Conservation (phyloP, 2,113 vertebrate species). For the Semicossyphus pulcher region DNA sequence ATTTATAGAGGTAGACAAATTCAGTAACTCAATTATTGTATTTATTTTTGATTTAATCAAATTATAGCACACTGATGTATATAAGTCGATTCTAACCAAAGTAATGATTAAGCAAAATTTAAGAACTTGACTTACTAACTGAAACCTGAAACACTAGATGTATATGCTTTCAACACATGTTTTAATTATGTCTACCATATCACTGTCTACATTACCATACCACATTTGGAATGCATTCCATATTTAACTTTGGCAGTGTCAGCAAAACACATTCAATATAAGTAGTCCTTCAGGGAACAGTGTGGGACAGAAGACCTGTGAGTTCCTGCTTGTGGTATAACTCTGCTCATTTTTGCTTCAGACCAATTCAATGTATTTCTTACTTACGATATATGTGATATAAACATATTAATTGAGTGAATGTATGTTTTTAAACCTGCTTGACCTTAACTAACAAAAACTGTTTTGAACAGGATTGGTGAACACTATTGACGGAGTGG, state of each 20-base stretch:
- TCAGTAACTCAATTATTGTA: too few relatives aligned
- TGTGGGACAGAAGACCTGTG: background rate
- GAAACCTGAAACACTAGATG: slow-evolving; percentile 45
- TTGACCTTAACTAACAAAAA: background rate
- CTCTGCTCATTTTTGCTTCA: too few relatives aligned
- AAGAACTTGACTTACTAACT: slow-evolving; percentile 4
- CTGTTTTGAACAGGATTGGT: background rate
- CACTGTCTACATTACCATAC: slow-evolving; percentile 49
- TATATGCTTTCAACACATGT: slow-evolving; percentile 16
- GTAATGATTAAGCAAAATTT: background rate
- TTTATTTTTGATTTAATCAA: too few relatives aligned
- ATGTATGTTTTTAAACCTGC: background rate
- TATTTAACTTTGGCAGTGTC: slow-evolving; percentile 61
- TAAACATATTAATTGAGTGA: background rate
- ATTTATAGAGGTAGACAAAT: too few relatives aligned
- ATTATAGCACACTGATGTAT: background rate
- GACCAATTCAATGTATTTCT: too few relatives aligned
- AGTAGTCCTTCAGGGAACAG: background rate
- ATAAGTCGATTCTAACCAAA: background rate
- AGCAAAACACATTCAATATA: slow-evolving; percentile 26
- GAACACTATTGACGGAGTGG: background rate
- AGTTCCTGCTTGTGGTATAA: background rate
- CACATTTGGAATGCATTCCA: slow-evolving; percentile 30
- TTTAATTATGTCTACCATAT: slow-evolving; percentile 1
- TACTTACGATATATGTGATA: too few relatives aligned